Evolutionary conservation across 2,797 vertebrate genomes (phyloP).

Genomic region (Urocyon cinereoargenteus): DNA sequence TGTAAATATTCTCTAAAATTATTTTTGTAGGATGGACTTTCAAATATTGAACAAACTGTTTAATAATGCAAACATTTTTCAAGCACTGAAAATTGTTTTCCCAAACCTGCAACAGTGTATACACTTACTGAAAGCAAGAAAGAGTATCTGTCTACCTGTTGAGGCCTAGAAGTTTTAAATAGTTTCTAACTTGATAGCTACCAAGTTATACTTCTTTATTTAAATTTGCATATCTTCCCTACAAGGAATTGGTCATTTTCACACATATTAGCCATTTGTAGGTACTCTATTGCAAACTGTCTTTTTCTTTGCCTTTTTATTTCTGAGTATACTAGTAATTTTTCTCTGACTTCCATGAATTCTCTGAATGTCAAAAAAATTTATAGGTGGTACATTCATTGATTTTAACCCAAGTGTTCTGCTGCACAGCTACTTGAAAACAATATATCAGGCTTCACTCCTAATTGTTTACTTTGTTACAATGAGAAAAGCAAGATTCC

Average conservation of each 20-base stretch:
- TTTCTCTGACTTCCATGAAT: neutral
- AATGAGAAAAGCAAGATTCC: neutral
- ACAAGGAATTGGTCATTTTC: neutral
- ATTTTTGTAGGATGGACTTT: neutral
- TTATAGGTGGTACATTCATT: neutral
- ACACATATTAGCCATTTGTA: neutral
- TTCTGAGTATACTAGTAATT: neutral
- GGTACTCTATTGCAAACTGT: neutral
- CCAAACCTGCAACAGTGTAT: neutral
- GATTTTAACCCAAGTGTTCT: conserved; percentile 32
- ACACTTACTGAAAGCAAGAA: neutral
- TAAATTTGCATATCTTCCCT: neutral
- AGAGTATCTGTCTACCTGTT: neutral
- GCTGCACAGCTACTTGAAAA: neutral
- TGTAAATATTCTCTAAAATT: conserved; percentile 12
- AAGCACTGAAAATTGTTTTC: conserved; percentile 15
- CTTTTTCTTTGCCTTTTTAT: neutral
- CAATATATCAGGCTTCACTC: neutral
- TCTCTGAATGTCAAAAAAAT: neutral
- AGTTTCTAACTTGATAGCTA: neutral
- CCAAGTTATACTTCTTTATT: neutral
- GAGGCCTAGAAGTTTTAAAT: neutral
- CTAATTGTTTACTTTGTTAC: neutral
- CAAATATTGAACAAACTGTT: neutral
- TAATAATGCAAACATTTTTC: neutral